Conservation (phyloP, 2,888 invertebrate species). For the Geophilus truncorum region DNA sequence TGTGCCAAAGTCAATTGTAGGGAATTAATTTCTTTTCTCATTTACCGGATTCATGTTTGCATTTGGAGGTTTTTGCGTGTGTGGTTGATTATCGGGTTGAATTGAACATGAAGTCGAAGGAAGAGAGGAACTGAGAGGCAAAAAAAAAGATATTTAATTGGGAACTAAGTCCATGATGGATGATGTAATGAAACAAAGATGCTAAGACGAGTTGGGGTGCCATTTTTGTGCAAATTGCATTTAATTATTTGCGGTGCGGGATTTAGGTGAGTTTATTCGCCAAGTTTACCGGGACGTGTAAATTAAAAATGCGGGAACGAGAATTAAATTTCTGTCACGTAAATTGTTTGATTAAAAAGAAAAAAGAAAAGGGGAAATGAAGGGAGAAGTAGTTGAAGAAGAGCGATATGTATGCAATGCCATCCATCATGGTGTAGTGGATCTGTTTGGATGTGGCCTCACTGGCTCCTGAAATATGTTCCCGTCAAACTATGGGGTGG, state of each 20-base stretch:
- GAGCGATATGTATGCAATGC: neutral
- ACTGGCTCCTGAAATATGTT: slow-evolving; percentile 16
- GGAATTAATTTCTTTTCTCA: neutral
- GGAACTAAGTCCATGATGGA: neutral
- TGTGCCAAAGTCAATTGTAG: neutral
- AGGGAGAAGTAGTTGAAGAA: neutral
- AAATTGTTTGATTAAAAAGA: neutral
- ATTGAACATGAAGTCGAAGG: neutral
- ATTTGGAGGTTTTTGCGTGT: neutral
- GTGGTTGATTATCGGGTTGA: neutral
- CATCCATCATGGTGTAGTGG: slow-evolving; percentile 9
- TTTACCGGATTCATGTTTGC: neutral
- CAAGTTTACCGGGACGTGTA: too few species aligned
- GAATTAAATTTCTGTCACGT: neutral
- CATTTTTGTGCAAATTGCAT: neutral
- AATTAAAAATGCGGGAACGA: neutral
- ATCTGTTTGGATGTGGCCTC: slow-evolving; percentile 9
- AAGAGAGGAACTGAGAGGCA: neutral
- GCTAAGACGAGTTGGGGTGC: neutral
- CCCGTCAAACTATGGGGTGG: slow-evolving; percentile 2
- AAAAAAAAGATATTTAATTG: neutral
- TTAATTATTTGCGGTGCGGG: neutral
- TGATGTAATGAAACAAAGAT: slow-evolving; percentile 13
- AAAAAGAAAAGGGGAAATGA: neutral
- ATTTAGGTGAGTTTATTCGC: neutral